phyloP scores from a whole-genome alignment of 2,113 vertebrate genomes.

The Petroica traversi region DNA sequence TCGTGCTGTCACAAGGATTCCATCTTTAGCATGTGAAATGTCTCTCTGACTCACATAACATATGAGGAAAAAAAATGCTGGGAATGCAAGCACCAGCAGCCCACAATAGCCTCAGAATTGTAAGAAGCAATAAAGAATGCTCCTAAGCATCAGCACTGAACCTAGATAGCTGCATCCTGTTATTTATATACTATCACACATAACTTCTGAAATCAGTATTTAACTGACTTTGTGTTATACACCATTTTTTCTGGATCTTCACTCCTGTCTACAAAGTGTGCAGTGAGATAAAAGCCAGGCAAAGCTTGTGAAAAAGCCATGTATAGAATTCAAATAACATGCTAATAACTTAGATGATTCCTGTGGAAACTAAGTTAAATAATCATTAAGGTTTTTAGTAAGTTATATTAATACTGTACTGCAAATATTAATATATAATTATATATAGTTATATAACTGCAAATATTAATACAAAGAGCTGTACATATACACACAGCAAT shows the following conservation, averaged over 20 bases:
- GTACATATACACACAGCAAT: background rate
- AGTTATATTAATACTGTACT: background rate
- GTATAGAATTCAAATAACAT: background rate
- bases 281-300: background rate
- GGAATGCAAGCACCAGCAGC: background rate
- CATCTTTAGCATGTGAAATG: slow-evolving; percentile 19
- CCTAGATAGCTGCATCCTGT: background rate
- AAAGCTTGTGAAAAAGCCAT: background rate
- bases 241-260: background rate
- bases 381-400: background rate
- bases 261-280: background rate
- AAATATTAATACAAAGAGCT: background rate
- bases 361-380: background rate
- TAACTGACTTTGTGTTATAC: background rate
- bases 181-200: background rate
- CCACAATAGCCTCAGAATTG: background rate
- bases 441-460: background rate
- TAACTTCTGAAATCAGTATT: background rate
- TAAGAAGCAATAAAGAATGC: background rate
- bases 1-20: slow-evolving; percentile 19
- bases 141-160: background rate
- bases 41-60: background rate
- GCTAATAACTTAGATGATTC: background rate
- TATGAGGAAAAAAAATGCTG: background rate
- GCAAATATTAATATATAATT: background rate